Evolutionary conservation across 2,888 invertebrate genomes (phyloP).

Genomic region (Tipula helvola): DNA sequence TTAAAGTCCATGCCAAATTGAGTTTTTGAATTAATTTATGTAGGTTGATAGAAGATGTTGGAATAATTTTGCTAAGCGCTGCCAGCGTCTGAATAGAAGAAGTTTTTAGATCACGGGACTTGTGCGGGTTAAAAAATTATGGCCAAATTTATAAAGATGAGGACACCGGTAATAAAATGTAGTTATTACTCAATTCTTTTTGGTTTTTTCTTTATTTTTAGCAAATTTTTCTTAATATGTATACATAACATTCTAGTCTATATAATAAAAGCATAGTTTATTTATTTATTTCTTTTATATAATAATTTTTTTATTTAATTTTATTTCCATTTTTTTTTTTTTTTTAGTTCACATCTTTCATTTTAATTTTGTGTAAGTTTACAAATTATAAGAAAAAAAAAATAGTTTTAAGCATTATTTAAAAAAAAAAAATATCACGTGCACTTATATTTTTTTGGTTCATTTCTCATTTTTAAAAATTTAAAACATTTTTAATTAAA

Average conservation of each 20-base stretch:
- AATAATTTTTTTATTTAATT: background rate
- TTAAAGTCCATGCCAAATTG: no score
- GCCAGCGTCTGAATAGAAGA: no score
- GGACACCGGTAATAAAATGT: background rate
- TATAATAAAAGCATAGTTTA: background rate
- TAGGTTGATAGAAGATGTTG: no score
- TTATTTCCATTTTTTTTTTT: background rate
- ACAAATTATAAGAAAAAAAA: background rate
- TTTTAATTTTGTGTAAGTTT: background rate
- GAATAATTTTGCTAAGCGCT: no score
- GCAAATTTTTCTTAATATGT: constrained; percentile 4
- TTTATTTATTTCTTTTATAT: background rate
- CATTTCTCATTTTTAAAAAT: background rate
- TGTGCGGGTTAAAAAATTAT: no score
- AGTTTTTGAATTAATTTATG: no score
- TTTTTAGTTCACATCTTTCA: background rate
- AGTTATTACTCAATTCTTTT: background rate
- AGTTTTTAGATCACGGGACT: no score
- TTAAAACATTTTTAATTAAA: constrained; percentile 4
- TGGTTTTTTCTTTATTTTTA: background rate
- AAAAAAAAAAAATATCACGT: background rate
- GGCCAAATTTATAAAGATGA: no score
- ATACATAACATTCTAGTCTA: background rate
- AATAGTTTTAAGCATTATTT: background rate
- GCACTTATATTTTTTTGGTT: background rate